Evolutionary conservation across 53 echinoderm and acorn worm genomes (phyloP), one percentile per base, ranked within the genome.

Genomic region (Henricia sp.): DNA sequence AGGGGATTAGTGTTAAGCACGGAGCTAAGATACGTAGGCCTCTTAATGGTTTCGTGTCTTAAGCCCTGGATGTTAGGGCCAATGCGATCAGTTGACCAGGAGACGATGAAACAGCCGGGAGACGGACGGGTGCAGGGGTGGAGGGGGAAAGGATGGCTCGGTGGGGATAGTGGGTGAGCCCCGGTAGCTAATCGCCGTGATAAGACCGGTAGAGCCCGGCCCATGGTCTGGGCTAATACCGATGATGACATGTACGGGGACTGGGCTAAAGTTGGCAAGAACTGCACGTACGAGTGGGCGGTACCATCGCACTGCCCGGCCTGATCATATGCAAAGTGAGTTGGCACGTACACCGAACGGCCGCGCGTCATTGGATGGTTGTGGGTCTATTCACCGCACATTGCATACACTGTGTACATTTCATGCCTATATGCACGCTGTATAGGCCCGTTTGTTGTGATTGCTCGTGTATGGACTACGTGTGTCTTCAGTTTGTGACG

Each of bases 271-370:
- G 42, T 23, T 4, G 36, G 52, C 24, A 13, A 73, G n/a, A 37
- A 21, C n/a, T 4, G 17, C 25, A 25, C 54, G 26, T 16, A 77
- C 77, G 57, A 62, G 76, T 76, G 86, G 86, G 86, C 86, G 86
- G 86, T 67, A 41, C 86, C 54, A 67, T 53, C 40, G 75, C 43
- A 86, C 28, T 75, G 68, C 75, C 38, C 67, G 86, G 27, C 68
- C 86, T 76, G 86, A 75, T 76, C 67, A 75, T 80, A 80, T 80
- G 80, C 80, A 63, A 80, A 80, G 80, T 80, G 80, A 80, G 46
- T 26, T 80, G 80, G 80, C 80, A 80, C 80, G 80, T 80, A 63
- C 48, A 32, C 48, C 8, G 60, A 30, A 57, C 9, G 34, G 4
- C 32, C 0, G 80, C 62, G 28, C 50, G 80, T 50, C 80, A 80